Evolutionary conservation across 2,113 vertebrate species (phyloP).

Genomic region (Aviceda subcristata): DNA sequence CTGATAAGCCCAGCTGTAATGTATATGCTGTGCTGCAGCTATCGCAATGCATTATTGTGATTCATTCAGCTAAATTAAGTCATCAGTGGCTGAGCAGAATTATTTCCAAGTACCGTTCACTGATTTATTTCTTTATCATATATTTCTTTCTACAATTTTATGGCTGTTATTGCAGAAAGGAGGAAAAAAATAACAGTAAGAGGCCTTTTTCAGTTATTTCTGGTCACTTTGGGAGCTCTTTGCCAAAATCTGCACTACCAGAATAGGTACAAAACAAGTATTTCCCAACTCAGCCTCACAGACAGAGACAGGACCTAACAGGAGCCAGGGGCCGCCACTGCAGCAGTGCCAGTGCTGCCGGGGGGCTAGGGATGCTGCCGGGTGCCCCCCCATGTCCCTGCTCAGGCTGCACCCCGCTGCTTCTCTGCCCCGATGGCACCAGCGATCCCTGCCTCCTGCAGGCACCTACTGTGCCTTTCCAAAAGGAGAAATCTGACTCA

Average conservation of each 20-base stretch:
- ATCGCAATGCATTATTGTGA: not conserved
- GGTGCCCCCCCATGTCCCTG: not conserved
- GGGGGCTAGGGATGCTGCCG: rapidly evolving
- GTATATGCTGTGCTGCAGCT: not conserved
- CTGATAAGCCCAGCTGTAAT: not conserved
- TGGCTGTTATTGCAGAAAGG: not conserved
- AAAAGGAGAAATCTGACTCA: not conserved
- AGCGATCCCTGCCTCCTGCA: not conserved
- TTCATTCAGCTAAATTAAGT: not conserved
- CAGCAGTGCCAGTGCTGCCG: not conserved
- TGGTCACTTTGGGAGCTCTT: not conserved
- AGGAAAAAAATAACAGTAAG: not conserved
- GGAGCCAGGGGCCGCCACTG: not conserved
- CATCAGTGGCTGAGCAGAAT: not conserved
- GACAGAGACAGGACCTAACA: not conserved
- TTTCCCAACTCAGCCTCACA: not conserved
- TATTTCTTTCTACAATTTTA: not conserved
- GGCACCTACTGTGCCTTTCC: not conserved
- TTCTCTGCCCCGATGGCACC: not conserved
- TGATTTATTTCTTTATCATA: not conserved
- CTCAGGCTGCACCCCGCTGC: not conserved
- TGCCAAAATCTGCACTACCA: not conserved
- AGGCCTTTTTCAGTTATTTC: not conserved
- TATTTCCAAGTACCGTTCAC: not conserved
- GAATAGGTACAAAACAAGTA: not conserved